These are phyloP conservation scores for Lasaia peninsularis DNA, from an alignment of 1,140 invertebrate genomes.

Conservation along the genomic window DNA sequence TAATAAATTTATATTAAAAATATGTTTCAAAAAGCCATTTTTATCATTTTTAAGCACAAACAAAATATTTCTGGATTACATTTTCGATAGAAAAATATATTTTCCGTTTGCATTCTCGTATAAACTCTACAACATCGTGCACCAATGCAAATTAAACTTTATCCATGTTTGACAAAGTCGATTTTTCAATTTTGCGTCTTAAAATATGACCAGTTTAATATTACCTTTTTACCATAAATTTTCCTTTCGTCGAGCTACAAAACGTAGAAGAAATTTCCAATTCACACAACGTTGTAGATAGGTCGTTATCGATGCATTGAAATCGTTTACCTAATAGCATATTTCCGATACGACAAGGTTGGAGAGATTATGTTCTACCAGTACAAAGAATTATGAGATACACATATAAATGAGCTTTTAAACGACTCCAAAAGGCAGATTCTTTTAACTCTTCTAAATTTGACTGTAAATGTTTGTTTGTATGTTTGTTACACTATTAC, in stretches of 20 bases:
- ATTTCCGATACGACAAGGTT: slow-evolving; percentile 5
- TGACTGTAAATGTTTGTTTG: not conserved
- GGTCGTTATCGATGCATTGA: slow-evolving; percentile 14
- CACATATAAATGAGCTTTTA: too few species aligned
- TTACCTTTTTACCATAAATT: slow-evolving; percentile 13
- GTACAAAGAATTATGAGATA: not conserved
- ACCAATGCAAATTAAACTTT: not conserved
- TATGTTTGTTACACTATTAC: slow-evolving; percentile 3
- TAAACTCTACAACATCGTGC: not conserved
- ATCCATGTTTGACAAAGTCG: not conserved
- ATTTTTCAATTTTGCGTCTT: not conserved
- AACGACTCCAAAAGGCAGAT: too few species aligned
- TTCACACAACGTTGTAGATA: slow-evolving; percentile 10
- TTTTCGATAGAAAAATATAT: too few species aligned
- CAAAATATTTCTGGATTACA: too few species aligned
- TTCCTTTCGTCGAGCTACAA: slow-evolving; percentile 3
- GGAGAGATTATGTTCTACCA: slow-evolving; percentile 5
- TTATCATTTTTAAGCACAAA: too few species aligned
- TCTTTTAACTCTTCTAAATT: too few species aligned
- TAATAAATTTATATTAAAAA: too few species aligned
- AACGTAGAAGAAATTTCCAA: slow-evolving; percentile 10
- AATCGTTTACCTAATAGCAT: slow-evolving; percentile 14
- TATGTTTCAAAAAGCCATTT: too few species aligned
- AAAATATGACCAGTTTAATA: slow-evolving; percentile 9
- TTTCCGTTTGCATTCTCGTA: not conserved